Evolutionary conservation across 2,797 vertebrate species (phyloP), one percentile per base, ranked within the genome.

Genomic region (Enteromius radiatus): DNA sequence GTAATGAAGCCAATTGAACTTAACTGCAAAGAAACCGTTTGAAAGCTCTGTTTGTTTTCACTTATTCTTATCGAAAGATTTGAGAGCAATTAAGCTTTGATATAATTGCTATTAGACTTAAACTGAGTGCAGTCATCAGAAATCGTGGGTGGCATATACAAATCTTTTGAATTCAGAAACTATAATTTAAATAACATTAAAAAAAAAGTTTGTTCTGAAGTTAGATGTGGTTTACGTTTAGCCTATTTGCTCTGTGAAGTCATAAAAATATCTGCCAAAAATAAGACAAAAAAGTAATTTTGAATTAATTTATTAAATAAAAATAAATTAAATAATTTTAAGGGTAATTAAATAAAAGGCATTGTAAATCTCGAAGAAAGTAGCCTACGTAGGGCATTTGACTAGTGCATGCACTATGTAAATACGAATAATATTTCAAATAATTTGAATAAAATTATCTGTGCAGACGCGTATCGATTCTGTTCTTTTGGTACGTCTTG

Each of bases 31-130:
- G 77, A 63, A 86, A 78, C 69, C 81, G 87, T 90, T 88, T 87
- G 85, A 84, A 86, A 88, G 84, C 69, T 69, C 82, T 89, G 83
- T 89, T 91, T 91, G 87, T 90, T 92, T 92, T 91, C 82, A 88
- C 84, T 84, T 71, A 88, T 81, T 61, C 80, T 84, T 88, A 87
- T 90, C 84, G 89, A 87, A 84, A 70, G 83, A 73, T 87, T 76
- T 87, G 82, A 86, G 84, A 64, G 88, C 88, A 80, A 87, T 87
- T 84, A 86, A 81, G 69, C 86, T 85, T 85, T 85, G 76, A 84
- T 78, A 75, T 67, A 86, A 26, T 59, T 71, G 70, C 74, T 77
- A 78, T 86, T 78, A 84, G 86, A 85, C 88, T 84, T 86, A 83
- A 88, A 88, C 69, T 54, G 85, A 88, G 73, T 78, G 81, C 79